Evolutionary conservation across 2,888 invertebrate species (phyloP).

Genomic region (Drymonia ruficornis): DNA sequence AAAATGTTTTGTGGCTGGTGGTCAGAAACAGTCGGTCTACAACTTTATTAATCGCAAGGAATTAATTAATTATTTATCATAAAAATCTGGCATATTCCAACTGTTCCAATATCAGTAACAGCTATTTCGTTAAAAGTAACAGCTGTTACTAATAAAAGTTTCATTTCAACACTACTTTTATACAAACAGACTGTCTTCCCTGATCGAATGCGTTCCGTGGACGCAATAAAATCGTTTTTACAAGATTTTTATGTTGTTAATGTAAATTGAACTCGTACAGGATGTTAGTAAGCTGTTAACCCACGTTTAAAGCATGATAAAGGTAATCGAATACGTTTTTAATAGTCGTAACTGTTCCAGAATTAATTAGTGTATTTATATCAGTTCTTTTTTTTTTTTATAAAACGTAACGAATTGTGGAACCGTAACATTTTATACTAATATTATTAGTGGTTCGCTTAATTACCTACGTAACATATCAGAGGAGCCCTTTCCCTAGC

Average conservation of each 20-base stretch:
- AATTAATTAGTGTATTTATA: background rate
- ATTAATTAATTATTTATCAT: background rate
- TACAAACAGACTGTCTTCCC: slow-evolving; percentile 22
- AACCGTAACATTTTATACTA: too few relatives aligned
- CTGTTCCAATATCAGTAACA: background rate
- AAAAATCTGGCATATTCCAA: too few relatives aligned
- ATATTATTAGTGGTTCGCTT: too few relatives aligned
- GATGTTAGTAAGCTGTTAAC: slow-evolving; percentile 28
- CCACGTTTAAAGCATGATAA: slow-evolving; percentile 21
- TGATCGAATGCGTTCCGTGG: slow-evolving; percentile 37
- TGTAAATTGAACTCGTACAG: slow-evolving; percentile 26
- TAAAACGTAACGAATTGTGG: too few relatives aligned
- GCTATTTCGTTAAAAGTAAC: background rate
- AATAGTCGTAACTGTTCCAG: background rate
- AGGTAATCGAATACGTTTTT: slow-evolving; percentile 16
- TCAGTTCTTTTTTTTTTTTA: too few relatives aligned
- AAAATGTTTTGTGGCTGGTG: too few relatives aligned
- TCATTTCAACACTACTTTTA: background rate
- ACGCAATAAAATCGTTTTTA: slow-evolving; percentile 38
- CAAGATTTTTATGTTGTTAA: slow-evolving; percentile 18
- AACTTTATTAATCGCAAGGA: background rate
- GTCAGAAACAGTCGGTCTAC: background rate
- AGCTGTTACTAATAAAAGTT: background rate
- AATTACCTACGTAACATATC: background rate
- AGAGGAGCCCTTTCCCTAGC: background rate